Percentiles rank a stretch among this genome's conserved stretches.
phyloP scores from a whole-genome alignment of 2,113 vertebrate genomes.

The Microtus ochrogaster region DNA sequence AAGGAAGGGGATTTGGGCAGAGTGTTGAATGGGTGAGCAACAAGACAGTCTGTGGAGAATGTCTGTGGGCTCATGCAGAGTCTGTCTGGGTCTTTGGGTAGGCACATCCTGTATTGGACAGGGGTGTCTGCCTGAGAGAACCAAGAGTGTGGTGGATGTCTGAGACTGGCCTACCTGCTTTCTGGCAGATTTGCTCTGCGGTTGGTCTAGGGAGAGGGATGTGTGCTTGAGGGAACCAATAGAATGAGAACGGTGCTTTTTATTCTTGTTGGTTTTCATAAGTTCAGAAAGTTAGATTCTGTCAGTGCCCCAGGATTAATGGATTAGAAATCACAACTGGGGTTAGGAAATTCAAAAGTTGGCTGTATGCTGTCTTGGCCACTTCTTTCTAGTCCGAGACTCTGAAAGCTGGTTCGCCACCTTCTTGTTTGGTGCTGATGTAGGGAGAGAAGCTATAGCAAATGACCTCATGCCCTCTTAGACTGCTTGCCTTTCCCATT shows the following conservation, averaged over 20 bases:
- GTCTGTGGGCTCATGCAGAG: not conserved
- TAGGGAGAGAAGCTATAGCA: not conserved
- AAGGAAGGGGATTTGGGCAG: not conserved
- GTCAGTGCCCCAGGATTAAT: not conserved
- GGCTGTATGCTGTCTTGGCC: not conserved
- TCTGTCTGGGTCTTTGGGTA: not conserved
- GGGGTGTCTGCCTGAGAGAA: not conserved
- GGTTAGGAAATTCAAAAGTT: not conserved
- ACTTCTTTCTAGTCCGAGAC: not conserved
- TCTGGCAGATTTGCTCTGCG: not conserved
- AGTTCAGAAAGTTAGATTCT: not conserved
- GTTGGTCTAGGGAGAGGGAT: not conserved
- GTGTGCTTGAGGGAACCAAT: not conserved
- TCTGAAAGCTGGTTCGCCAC: not conserved
- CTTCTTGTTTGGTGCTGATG: not conserved
- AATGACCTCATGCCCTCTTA: not conserved
- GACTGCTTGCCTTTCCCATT: not conserved
- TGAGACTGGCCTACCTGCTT: not conserved
- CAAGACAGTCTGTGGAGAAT: not conserved
- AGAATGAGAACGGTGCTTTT: not conserved
- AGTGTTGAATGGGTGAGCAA: not conserved
- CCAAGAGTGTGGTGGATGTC: not conserved
- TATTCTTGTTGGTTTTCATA: not conserved
- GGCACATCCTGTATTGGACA: not conserved
- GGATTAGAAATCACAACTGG: not conserved